A percentile compares a stretch with the other conserved stretches of the same genome.
These are phyloP conservation scores for Plectrocnemia conspersa DNA, from an alignment of 1,140 invertebrate genomes.

Conservation along the genomic window DNA sequence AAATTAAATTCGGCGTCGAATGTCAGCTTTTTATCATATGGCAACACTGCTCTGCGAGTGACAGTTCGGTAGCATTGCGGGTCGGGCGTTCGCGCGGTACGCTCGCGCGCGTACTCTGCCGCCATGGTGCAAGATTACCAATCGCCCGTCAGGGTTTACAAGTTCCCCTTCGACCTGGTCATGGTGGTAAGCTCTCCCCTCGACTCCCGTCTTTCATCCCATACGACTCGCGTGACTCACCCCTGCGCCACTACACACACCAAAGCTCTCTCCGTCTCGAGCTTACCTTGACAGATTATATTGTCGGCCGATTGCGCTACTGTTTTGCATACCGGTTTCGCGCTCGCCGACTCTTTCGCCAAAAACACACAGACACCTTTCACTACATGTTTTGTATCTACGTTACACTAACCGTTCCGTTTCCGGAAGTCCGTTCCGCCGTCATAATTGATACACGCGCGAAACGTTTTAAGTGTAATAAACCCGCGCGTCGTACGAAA, in stretches of 20 bases:
- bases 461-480: too few relatives aligned
- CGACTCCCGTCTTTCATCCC: background rate
- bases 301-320: background rate
- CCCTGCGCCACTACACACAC: background rate
- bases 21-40: too few relatives aligned
- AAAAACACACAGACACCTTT: too few relatives aligned
- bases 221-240: background rate
- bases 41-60: too few relatives aligned
- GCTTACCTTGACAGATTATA: background rate
- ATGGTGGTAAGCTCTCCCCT: constrained; percentile 79
- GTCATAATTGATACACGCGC: too few relatives aligned
- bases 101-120: background rate
- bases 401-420: too few relatives aligned
- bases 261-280: background rate
- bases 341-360: too few relatives aligned
- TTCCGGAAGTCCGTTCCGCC: too few relatives aligned
- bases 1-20: too few relatives aligned
- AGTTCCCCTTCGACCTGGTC: constrained; percentile 93
- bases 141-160: constrained; percentile 92
- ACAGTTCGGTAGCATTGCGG: constrained; percentile 8
- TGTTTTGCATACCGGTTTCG: constrained; percentile 1
- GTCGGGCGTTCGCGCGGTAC: background rate
- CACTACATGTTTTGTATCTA: too few relatives aligned
- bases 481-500: too few relatives aligned
- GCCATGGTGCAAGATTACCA: constrained; percentile 97